A percentile compares a stretch with the other conserved stretches of the same genome.
Conservation (phyloP, 1,140 invertebrate genomes). For the Eriocheir sinensis region DNA sequence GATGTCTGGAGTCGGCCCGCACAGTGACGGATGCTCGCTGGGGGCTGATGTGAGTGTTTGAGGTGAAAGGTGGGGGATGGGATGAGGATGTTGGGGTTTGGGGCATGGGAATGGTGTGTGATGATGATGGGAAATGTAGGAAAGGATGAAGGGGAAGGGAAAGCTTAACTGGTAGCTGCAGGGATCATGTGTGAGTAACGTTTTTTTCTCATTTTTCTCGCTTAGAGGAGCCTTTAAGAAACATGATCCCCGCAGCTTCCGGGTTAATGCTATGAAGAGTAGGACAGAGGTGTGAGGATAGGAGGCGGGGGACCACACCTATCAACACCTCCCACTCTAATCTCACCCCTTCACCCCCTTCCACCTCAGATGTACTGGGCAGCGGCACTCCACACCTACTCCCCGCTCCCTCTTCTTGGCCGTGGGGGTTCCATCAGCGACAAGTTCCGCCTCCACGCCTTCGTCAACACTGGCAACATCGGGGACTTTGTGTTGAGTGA, state of each 20-base stretch:
- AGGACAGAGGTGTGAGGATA: background rate
- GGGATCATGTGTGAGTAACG: too few species aligned
- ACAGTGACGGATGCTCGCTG: conserved; percentile 87
- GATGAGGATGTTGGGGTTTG: background rate
- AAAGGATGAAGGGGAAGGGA: conserved; percentile 4
- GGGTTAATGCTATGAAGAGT: background rate
- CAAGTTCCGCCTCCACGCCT: conserved; percentile 91
- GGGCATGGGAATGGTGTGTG: conserved; percentile 28
- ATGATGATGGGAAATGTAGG: background rate
- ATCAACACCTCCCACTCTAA: background rate
- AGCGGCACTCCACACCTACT: conserved; percentile 90
- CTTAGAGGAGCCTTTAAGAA: too few species aligned
- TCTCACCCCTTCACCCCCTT: background rate
- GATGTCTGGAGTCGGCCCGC: conserved; percentile 90
- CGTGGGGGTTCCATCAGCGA: conserved; percentile 89
- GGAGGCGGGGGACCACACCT: background rate
- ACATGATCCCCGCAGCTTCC: too few species aligned
- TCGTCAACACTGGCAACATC: conserved; percentile 92
- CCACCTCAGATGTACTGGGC: conserved; percentile 89
- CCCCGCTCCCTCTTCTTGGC: conserved; percentile 91
- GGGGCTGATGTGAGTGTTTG: conserved; percentile 84
- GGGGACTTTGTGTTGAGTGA: conserved; percentile 84
- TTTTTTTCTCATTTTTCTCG: too few species aligned
- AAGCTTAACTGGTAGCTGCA: background rate
- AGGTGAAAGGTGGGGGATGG: background rate